phyloP scores from a whole-genome alignment of 2,797 vertebrate genomes.

The Pangasius krempfi region DNA sequence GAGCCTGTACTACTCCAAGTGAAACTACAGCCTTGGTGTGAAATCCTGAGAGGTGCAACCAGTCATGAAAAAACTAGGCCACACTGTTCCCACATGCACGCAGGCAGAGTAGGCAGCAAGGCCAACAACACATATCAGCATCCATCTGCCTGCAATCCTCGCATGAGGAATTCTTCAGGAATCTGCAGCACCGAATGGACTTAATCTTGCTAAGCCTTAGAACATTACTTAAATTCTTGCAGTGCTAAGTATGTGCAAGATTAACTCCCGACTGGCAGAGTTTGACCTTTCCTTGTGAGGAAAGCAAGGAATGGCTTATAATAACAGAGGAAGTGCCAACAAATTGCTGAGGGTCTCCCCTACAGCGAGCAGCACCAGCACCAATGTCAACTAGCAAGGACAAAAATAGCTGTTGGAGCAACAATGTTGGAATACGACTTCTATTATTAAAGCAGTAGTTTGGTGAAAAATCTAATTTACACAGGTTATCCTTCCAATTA shows the following conservation, averaged over 20 bases:
- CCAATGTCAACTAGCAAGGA: neutral
- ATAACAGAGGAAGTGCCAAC: neutral
- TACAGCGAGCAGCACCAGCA: neutral
- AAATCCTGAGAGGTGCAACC: constrained; percentile 20
- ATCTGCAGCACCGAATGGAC: constrained; percentile 16
- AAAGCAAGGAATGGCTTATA: neutral
- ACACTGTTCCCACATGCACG: constrained; percentile 16
- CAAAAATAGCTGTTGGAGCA: neutral
- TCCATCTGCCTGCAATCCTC: neutral
- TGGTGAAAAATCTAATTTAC: neutral
- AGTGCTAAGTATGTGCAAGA: neutral
- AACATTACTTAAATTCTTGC: neutral
- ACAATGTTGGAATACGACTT: neutral
- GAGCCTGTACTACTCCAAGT: neutral
- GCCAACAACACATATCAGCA: constrained; percentile 1
- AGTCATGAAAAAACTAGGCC: constrained; percentile 34
- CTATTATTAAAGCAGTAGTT: neutral
- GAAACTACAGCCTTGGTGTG: neutral
- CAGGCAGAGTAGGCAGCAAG: neutral
- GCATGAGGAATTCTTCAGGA: neutral
- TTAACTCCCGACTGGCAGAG: neutral
- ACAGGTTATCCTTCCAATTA: neutral
- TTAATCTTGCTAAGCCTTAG: constrained; percentile 3
- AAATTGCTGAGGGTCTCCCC: neutral
- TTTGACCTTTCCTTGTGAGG: neutral